Percentiles rank a stretch among this genome's conserved stretches.
phyloP scores from a whole-genome alignment of 2,797 vertebrate genomes.

The Parauchenoglanis punctatus region DNA sequence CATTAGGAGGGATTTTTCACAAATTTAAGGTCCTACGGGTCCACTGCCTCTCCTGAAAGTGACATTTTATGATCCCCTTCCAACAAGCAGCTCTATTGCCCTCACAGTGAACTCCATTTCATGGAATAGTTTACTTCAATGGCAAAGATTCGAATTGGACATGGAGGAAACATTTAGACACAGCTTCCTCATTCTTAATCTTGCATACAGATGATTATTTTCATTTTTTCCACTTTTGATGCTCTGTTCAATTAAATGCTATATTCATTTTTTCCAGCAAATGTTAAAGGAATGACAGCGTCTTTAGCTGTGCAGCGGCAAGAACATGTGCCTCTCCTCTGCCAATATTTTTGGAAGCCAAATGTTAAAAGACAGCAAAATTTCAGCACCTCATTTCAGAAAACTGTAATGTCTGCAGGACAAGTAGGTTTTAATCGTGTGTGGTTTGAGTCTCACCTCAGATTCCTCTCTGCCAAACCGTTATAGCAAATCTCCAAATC shows the following conservation, averaged over 20 bases:
- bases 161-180: not conserved
- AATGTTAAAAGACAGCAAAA: not conserved
- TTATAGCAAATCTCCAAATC: not conserved
- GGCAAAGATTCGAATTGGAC: not conserved
- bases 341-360: not conserved
- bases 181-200: not conserved
- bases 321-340: not conserved
- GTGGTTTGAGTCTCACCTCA: not conserved
- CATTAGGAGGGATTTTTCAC: not conserved
- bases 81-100: not conserved
- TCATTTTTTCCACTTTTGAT: not conserved
- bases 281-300: not conserved
- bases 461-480: not conserved
- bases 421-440: not conserved
- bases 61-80: not conserved
- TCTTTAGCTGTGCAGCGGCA: not conserved
- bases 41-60: not conserved
- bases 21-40: not conserved
- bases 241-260: not conserved
- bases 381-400: not conserved
- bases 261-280: not conserved
- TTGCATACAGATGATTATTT: not conserved
- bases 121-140: not conserved
- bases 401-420: not conserved
- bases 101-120: not conserved